phyloP scores from a whole-genome alignment of 2,888 invertebrate species.

The Drosophila robusta region DNA sequence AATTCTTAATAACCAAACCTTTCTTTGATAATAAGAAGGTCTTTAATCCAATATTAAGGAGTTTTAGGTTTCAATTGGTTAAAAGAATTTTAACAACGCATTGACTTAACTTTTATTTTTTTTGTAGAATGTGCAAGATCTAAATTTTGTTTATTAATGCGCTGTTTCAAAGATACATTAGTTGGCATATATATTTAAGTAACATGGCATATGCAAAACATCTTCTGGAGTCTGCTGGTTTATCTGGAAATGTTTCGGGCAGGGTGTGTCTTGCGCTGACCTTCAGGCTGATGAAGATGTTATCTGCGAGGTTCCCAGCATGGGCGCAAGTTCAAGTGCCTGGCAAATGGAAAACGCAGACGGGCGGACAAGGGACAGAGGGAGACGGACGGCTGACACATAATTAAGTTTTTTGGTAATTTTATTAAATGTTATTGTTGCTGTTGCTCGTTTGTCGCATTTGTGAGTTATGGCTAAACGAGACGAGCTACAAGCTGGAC shows the following conservation, averaged over 20 bases:
- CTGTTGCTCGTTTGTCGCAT: not conserved
- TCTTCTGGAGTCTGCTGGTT: constrained; percentile 4
- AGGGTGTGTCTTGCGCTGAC: constrained; percentile 3
- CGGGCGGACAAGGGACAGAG: not conserved
- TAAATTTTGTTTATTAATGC: too few relatives aligned
- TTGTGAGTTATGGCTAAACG: constrained; percentile 50
- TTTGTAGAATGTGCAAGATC: too few relatives aligned
- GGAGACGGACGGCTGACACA: constrained; percentile 31
- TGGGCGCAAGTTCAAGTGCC: constrained; percentile 34
- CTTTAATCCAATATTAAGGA: too few relatives aligned
- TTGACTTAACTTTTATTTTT: too few relatives aligned
- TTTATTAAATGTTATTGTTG: constrained; percentile 31
- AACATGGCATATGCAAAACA: not conserved
- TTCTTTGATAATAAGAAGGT: too few relatives aligned
- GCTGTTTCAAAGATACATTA: too few relatives aligned
- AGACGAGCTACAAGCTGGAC: constrained; percentile 56
- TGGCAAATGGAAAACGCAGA: constrained; percentile 28
- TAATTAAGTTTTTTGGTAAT: constrained; percentile 47
- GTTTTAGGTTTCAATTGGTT: too few relatives aligned
- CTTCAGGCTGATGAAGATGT: constrained; percentile 27
- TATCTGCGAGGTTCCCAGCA: constrained; percentile 42
- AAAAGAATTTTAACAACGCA: too few relatives aligned
- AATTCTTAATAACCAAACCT: too few relatives aligned
- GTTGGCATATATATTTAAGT: too few relatives aligned
- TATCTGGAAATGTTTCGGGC: constrained; percentile 1